Base-by-base conservation (phyloP, 2,113 vertebrate genomes). In the Myocastor coypus region DNA sequence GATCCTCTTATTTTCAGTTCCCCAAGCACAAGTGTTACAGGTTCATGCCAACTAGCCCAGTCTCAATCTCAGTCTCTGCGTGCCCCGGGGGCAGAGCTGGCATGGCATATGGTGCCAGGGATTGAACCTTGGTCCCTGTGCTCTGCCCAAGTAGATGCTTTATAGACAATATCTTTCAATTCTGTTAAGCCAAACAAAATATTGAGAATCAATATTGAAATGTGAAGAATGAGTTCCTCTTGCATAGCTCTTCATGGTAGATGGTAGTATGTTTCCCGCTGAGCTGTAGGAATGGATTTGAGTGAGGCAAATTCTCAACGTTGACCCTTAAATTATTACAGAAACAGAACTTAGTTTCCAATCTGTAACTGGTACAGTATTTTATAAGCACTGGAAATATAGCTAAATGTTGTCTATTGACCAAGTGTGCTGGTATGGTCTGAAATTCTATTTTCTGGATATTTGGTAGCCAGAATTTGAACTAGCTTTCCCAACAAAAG, bases 101-200 rank as follows among this genome's bases (percentile, higher is more conserved):
- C 55, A 4, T 57, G 55, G 55, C 55, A 57, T 57, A 16, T 57
- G 55, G 17, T 57, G 16, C 55, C 55, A 57, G 55, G 4, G 55
- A 57, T 57, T 0, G 16, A 57, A 57, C 55, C 16, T 16, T 57
- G 17, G 55, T 57, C 10, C 52, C 52, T 52, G 52, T 13, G 12
- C 52, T 52, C 10, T 52, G 52, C 55, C 55, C 19, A 57, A 17
- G 17, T 16, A 57, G 55, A 4, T 16, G 16, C 55, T 57, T 57
- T 57, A 57, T 81, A 95, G 82, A 66, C 55, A 89, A 11, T 95
- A 17, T 95, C n/a, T 69, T 93, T 96, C 95, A 90, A 55, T 91
- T 92, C 32, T 90, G 30, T 78, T 89, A 57, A 83, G 8, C 57
- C 26, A n/a, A 85, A 34, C 34, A 86, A 86, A 93, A 80, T 94